phyloP scores from a whole-genome alignment of 2,113 vertebrate genomes.

The Globicephala melas region DNA sequence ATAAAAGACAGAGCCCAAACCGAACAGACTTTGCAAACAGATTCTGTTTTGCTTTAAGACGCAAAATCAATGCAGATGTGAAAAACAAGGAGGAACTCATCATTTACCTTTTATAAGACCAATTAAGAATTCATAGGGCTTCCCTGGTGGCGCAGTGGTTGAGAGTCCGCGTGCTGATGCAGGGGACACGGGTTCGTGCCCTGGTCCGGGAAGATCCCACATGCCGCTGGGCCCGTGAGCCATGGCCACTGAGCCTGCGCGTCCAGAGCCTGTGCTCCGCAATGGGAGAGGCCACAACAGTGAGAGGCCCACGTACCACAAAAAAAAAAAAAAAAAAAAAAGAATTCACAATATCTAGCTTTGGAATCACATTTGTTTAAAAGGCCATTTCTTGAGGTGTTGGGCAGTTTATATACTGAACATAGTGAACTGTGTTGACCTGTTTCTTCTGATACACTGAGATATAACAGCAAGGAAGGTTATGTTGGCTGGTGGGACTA shows the following conservation, averaged over 20 bases:
- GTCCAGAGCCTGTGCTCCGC: too few relatives aligned
- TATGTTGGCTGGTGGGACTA: conserved; percentile 7
- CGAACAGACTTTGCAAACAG: neutral
- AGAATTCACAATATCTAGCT: neutral
- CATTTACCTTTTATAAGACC: conserved; percentile 61
- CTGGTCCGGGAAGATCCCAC: too few relatives aligned
- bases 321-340: neutral
- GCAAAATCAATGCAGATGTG: conserved; percentile 51
- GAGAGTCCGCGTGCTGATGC: too few relatives aligned
- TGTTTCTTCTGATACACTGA: conserved; percentile 38
- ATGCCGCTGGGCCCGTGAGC: too few relatives aligned
- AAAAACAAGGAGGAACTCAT: conserved; percentile 40
- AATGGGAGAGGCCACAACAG: too few relatives aligned
- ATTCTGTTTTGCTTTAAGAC: conserved; percentile 61
- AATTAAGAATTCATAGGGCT: conserved; percentile 46
- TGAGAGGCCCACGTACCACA: too few relatives aligned
- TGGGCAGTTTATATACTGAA: conserved; percentile 51
- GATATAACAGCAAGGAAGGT: conserved; percentile 1
- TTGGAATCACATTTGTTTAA: neutral
- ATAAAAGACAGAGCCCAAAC: conserved; percentile 3
- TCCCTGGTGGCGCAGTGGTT: too few relatives aligned
- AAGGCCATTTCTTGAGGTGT: conserved; percentile 36
- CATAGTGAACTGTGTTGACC: neutral
- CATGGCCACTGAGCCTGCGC: too few relatives aligned
- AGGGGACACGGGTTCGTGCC: too few relatives aligned